Evolutionary conservation across 2,113 vertebrate genomes (phyloP), one percentile per base, ranked within the genome.

Genomic region (Nothoprocta pentlandii): DNA sequence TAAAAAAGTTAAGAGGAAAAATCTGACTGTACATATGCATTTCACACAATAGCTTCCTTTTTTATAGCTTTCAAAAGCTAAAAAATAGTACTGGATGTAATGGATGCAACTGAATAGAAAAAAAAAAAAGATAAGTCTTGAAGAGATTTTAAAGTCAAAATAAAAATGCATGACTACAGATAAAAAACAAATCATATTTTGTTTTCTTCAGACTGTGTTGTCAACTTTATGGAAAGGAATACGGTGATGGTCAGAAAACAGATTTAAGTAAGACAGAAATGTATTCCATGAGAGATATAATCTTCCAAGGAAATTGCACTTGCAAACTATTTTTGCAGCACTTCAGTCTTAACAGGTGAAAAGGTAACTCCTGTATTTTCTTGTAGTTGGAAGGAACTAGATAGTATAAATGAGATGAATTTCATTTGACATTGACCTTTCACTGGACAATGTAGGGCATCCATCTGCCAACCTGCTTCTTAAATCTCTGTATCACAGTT

Each of bases 341-440:
- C 32, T 90, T 76, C 8, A 54, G 30, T 46, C 77, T 95, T 68
- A 71, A 71, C 3, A 89, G 25, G 5, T 79, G 25, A 84, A 74
- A 94, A 88, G 28, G 12, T 36, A 89, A 53, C 66, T 85, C 5
- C 0, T 70, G 9, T 58, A 47, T 89, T 63, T 96, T 78, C 10
- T 81, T 17, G 2, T 71, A 51, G 10, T 46, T 59, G 16, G 15
- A 68, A 1, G 17, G 25, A 87, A 94, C 71, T 5, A 64, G 14
- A 42, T 74, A 12, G 12, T 28, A 62, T 80, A 89, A 91, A 91
- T 59, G 30, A 93, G n/a, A 78, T 42, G 34, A 68, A 81, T 92
- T 88, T 86, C 9, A 7, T 6, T 92, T 92, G 47, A 64, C 49
- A 66, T 4, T 89, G 74, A 89, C 66, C 69, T 96, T 92, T 94